Evolutionary conservation across 2,888 invertebrate genomes (phyloP).

Genomic region (Embidobia sp.): DNA sequence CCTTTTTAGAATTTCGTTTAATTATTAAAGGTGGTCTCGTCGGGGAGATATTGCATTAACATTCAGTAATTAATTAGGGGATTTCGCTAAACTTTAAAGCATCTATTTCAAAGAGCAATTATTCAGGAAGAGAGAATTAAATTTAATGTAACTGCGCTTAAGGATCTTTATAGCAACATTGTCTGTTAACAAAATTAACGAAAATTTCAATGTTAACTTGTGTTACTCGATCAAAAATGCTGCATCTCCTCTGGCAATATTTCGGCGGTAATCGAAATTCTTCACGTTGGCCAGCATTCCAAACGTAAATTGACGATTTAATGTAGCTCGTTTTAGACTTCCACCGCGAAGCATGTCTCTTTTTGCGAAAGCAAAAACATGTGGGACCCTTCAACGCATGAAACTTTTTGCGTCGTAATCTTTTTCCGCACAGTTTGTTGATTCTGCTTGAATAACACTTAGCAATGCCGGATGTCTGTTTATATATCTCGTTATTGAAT

Average conservation of each 20-base stretch:
- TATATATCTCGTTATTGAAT: slow-evolving; percentile 33
- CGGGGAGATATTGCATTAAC: slow-evolving; percentile 13
- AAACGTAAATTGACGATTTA: too few relatives aligned
- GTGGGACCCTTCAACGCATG: slow-evolving; percentile 37
- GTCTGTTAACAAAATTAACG: too few relatives aligned
- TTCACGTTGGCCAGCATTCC: too few relatives aligned
- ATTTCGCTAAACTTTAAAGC: slow-evolving; percentile 23
- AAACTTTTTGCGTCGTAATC: slow-evolving; percentile 41
- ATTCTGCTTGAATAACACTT: slow-evolving; percentile 56
- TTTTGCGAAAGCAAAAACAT: slow-evolving; percentile 34
- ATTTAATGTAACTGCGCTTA: background rate
- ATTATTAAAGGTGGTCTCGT: slow-evolving; percentile 25
- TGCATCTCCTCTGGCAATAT: too few relatives aligned
- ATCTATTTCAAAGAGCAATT: slow-evolving; percentile 31
- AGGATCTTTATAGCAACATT: slow-evolving; percentile 1
- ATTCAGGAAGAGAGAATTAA: background rate
- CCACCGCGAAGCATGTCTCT: background rate
- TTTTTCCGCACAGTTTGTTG: slow-evolving; percentile 58
- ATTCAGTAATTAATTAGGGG: slow-evolving; percentile 28
- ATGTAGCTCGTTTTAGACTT: background rate
- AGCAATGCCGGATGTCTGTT: slow-evolving; percentile 22
- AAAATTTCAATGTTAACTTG: slow-evolving; percentile 9
- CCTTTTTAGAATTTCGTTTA: slow-evolving; percentile 21
- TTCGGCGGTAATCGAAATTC: too few relatives aligned
- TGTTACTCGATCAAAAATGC: too few relatives aligned